Evolutionary conservation across 2,797 vertebrate genomes (phyloP).

Genomic region (Pantherophis alleghaniensis): DNA sequence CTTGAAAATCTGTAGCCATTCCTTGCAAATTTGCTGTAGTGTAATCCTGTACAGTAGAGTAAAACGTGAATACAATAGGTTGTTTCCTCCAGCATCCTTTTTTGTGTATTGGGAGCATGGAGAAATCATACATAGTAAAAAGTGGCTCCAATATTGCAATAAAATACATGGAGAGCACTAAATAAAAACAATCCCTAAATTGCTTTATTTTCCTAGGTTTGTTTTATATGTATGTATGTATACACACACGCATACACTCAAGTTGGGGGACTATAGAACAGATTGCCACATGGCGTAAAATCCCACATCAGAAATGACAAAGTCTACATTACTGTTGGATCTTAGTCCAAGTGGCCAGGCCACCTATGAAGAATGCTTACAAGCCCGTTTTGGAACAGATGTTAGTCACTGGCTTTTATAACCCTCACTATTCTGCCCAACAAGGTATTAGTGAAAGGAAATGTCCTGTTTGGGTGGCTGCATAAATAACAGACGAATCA

Average conservation of each 20-base stretch:
- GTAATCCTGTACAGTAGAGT: background rate
- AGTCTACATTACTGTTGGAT: slow-evolving; percentile 12
- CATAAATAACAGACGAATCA: slow-evolving; percentile 41
- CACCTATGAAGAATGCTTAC: slow-evolving; percentile 47
- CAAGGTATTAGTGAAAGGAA: slow-evolving; percentile 34
- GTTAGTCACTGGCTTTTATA: slow-evolving; percentile 38
- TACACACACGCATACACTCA: background rate
- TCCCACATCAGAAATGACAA: slow-evolving; percentile 31
- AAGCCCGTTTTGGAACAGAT: slow-evolving; percentile 30
- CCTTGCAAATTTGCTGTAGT: background rate
- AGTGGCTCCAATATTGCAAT: slow-evolving; percentile 27
- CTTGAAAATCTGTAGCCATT: background rate
- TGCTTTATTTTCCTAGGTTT: background rate
- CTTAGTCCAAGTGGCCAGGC: slow-evolving; percentile 43
- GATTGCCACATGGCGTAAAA: slow-evolving; percentile 32
- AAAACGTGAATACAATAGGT: background rate
- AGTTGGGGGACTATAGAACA: background rate
- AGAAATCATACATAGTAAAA: background rate
- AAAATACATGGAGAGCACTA: background rate
- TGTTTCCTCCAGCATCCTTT: background rate
- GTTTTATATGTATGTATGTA: background rate
- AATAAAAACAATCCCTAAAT: background rate
- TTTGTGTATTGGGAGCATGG: background rate
- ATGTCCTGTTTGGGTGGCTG: slow-evolving; percentile 39
- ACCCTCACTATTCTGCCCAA: slow-evolving; percentile 12